A percentile compares a stretch with the other conserved stretches of the same genome.
Evolutionary conservation across 2,113 vertebrate genomes (phyloP).

Genomic region (Platichthys flesus): DNA sequence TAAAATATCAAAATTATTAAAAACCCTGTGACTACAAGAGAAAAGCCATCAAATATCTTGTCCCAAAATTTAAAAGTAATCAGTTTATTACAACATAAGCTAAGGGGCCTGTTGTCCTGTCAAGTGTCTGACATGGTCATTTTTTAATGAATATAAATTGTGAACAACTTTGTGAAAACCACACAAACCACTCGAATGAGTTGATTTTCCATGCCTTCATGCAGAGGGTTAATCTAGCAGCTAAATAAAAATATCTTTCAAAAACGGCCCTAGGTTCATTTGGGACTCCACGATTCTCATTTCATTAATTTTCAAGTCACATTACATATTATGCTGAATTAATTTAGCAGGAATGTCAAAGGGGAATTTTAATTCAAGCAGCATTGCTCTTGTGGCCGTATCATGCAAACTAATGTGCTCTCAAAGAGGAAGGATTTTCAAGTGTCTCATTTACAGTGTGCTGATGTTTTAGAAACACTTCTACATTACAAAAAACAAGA

Average conservation of each 20-base stretch:
- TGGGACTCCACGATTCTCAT: too few relatives aligned
- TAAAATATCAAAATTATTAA: background rate
- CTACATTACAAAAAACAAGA: background rate
- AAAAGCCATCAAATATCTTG: background rate
- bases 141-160: background rate
- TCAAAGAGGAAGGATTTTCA: background rate
- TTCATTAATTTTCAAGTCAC: constrained; percentile 18
- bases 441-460: background rate
- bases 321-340: constrained; percentile 7
- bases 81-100: background rate
- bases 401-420: background rate
- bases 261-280: background rate
- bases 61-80: background rate
- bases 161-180: background rate
- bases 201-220: background rate
- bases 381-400: background rate
- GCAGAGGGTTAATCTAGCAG: background rate
- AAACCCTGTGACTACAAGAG: too few relatives aligned
- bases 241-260: background rate
- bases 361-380: constrained; percentile 1
- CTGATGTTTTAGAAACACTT: background rate
- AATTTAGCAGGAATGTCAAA: constrained; percentile 30
- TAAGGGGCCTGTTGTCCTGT: background rate
- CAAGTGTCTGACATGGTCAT: background rate
- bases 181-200: background rate